A percentile compares a stretch with the other conserved stretches of the same genome.
phyloP scores from a whole-genome alignment of 2,797 vertebrate genomes.

The Myotis planiceps region DNA sequence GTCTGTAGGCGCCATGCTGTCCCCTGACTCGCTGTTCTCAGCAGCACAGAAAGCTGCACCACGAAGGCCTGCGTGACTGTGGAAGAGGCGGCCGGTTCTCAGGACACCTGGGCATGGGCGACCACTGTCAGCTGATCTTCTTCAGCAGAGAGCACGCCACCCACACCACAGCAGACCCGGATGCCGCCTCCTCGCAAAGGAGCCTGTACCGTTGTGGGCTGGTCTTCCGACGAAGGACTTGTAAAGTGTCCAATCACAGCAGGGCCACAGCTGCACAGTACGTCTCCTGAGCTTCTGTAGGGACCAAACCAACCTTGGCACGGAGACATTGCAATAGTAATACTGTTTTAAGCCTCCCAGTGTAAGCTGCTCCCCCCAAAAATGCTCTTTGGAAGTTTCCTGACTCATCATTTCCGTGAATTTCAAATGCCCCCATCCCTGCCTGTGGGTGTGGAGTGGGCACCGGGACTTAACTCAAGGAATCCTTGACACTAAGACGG shows the following conservation, averaged over 20 bases:
- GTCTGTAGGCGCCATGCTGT: background rate
- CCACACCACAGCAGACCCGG: background rate
- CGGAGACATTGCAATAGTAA: background rate
- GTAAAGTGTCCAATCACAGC: background rate
- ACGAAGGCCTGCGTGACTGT: accelerated
- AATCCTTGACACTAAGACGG: background rate
- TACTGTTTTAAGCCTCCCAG: background rate
- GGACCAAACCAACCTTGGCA: background rate
- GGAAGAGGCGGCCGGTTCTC: background rate
- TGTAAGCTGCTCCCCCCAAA: background rate
- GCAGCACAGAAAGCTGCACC: background rate
- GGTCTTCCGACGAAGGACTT: background rate
- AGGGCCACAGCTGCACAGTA: too few relatives aligned
- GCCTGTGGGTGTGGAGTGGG: background rate
- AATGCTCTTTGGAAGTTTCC: background rate
- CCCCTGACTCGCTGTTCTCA: background rate
- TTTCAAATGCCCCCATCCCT: background rate
- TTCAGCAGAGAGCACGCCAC: background rate
- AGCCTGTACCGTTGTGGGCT: background rate
- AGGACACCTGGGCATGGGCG: too few relatives aligned
- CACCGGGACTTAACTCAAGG: background rate
- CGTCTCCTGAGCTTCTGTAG: background rate
- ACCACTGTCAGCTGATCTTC: background rate
- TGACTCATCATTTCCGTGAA: background rate
- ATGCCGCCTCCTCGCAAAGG: background rate